Base-by-base conservation (phyloP, 1,140 invertebrate species). In the Leptinotarsa defecta region DNA sequence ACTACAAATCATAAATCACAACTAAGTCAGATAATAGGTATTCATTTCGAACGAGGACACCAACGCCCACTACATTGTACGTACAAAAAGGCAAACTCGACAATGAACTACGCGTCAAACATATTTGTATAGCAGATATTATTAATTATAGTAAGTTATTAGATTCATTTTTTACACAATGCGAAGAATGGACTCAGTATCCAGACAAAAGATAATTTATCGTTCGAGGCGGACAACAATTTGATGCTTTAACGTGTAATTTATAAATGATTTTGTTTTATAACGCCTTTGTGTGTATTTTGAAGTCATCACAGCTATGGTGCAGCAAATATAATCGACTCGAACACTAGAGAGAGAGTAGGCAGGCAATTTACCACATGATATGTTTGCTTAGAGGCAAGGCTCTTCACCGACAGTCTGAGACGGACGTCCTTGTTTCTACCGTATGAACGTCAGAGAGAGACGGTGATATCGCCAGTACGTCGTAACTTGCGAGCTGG, bases 361-460 rank as follows among this genome's bases (percentile, higher is more conserved):
- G 82, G 83, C 82, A 84, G 82, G 81, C 81, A 84, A 84, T 84
- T 84, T 84, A 83, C 83, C 83, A 81, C 82, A 84, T 84, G 83
- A 84, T 84, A 84, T 84, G 83, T 84, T 84, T 84, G 83, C 82
- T 83, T 84, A 84, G 82, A 79, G 83, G 83, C 82, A 83, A 83
- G 80, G 34, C 65, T 68, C 43, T 69, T 19, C 34, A 15, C 22
- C 24, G 22, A 6, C 49, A 17, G n/a, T 64, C 49, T 22, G 62
- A 8, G 27, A 72, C 19, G 13, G 4, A 62, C 48, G 15, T 64
- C 13, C 49, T 48, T 22, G 6, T 20, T 52, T 19, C 19, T 48
- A 20, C 13, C 20, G 20, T 20, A 22, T 15, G 71, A 34, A 4
- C 20, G 13, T 34, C 19, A 62, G n/a, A 62, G 52, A 13, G 43